These are phyloP conservation scores for Potamilus streckersoni DNA, from an alignment of 1,140 invertebrate genomes.

Conservation along the genomic window DNA sequence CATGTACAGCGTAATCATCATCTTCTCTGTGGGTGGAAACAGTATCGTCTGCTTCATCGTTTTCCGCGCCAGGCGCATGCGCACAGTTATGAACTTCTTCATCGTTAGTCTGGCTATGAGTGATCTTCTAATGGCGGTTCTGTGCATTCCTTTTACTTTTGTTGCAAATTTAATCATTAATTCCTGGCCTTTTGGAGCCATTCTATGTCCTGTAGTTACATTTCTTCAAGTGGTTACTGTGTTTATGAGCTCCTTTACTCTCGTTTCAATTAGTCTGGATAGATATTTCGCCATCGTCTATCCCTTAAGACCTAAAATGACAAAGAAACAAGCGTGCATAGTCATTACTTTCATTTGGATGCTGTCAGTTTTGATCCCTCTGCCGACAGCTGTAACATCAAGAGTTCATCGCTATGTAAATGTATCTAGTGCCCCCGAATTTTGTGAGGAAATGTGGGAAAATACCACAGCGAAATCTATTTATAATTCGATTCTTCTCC, in stretches of 20 bases:
- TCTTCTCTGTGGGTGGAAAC: conserved; percentile 80
- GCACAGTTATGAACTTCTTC: conserved; percentile 96
- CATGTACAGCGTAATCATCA: conserved; percentile 55
- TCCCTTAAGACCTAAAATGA: conserved; percentile 83
- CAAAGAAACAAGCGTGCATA: conserved; percentile 77
- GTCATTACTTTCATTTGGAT: conserved; percentile 83
- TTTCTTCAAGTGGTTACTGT: conserved; percentile 94
- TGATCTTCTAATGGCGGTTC: conserved; percentile 92
- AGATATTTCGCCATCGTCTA: conserved; percentile 95
- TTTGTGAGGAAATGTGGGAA: conserved; percentile 60
- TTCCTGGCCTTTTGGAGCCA: conserved; percentile 91
- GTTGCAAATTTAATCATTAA: conserved; percentile 87
- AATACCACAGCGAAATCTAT: conserved; percentile 71
- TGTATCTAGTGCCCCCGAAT: conserved; percentile 37
- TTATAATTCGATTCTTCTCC: conserved; percentile 83
- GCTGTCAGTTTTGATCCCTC: conserved; percentile 82
- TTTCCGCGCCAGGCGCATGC: conserved; percentile 83
- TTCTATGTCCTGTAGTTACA: conserved; percentile 87
- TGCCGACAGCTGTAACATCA: conserved; percentile 82
- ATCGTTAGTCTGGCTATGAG: conserved; percentile 95
- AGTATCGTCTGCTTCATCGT: conserved; percentile 91
- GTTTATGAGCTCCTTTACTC: conserved; percentile 93
- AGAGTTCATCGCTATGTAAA: conserved; percentile 50
- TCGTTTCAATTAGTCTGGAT: conserved; percentile 96
- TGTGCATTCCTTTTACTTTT: conserved; percentile 94